These are phyloP conservation scores for Anorthoa munda DNA, from an alignment of 2,888 invertebrate species.

Conservation along the genomic window DNA sequence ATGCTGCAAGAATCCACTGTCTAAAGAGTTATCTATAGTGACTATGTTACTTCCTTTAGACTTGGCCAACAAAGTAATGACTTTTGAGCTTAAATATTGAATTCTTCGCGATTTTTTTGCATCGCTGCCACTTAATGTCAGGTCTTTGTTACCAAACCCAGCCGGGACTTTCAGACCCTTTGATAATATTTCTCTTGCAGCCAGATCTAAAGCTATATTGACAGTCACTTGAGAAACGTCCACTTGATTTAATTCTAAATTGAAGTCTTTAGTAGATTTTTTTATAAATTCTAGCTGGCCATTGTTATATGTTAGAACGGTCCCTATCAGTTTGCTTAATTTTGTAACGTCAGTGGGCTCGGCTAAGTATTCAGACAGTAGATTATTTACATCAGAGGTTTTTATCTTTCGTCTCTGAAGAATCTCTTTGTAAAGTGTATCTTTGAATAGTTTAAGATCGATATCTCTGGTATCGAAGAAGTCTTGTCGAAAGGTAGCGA, in stretches of 20 bases:
- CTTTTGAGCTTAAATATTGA: neutral
- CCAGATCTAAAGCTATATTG: slow-evolving; percentile 27
- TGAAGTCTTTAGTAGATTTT: slow-evolving; percentile 5
- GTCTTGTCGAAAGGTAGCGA: slow-evolving; percentile 22
- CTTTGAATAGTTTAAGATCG: slow-evolving; percentile 38
- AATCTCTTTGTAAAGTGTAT: slow-evolving; percentile 24
- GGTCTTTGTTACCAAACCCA: slow-evolving; percentile 52
- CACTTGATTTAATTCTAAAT: slow-evolving; percentile 18
- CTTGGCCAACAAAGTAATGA: neutral
- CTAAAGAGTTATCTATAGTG: slow-evolving; percentile 27
- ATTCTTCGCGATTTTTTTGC: slow-evolving; percentile 18
- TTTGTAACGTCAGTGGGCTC: slow-evolving; percentile 4
- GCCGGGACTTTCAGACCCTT: slow-evolving; percentile 43
- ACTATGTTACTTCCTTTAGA: neutral
- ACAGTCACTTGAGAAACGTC: slow-evolving; percentile 20
- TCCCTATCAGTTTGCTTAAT: slow-evolving; percentile 45
- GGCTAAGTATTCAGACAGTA: neutral
- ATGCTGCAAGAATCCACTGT: neutral
- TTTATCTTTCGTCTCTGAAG: neutral
- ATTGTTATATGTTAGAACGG: slow-evolving; percentile 30
- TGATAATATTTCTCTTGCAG: slow-evolving; percentile 28
- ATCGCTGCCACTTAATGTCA: slow-evolving; percentile 29
- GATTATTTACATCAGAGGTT: neutral
- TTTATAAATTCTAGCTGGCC: slow-evolving; percentile 26
- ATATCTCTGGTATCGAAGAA: slow-evolving; percentile 39